These are phyloP conservation scores for Rhamphomyia laevipes DNA, from an alignment of 2,888 invertebrate genomes.

Conservation along the genomic window DNA sequence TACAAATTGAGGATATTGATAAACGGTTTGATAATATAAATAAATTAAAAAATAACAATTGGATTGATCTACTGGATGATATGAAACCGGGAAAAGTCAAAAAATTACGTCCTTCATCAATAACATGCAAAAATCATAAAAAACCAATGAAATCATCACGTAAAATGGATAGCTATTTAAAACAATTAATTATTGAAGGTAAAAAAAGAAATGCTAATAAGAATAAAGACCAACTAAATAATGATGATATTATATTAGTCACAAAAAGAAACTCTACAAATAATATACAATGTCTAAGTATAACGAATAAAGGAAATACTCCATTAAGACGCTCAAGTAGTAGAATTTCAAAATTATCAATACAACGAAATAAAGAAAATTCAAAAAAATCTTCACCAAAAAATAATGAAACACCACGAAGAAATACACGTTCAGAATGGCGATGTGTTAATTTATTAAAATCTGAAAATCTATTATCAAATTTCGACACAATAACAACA, in stretches of 20 bases:
- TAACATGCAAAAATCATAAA: conserved; percentile 15
- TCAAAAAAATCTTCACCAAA: too few species aligned
- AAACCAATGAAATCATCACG: neutral
- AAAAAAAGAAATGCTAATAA: conserved; percentile 21
- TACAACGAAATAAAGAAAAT: too few species aligned
- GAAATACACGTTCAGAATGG: too few species aligned
- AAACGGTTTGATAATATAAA: conserved; percentile 28
- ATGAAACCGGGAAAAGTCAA: neutral
- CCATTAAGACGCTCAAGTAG: too few species aligned
- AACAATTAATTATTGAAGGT: conserved; percentile 22
- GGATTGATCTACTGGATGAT: conserved; percentile 28
- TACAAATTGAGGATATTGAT: conserved; percentile 41
- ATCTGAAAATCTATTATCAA: neutral
- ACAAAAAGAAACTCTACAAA: too few species aligned
- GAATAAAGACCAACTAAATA: conserved; percentile 19
- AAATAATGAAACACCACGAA: too few species aligned
- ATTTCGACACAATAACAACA: too few species aligned
- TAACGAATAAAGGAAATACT: too few species aligned
- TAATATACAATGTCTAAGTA: too few species aligned
- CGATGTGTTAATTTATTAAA: neutral
- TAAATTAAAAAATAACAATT: conserved; percentile 28
- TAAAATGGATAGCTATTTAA: conserved; percentile 12
- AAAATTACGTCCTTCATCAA: neutral
- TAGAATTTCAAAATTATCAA: too few species aligned
- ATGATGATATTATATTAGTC: conserved; percentile 10